Evolutionary conservation across 2,113 vertebrate species (phyloP).

Genomic region (Podocnemis expansa): DNA sequence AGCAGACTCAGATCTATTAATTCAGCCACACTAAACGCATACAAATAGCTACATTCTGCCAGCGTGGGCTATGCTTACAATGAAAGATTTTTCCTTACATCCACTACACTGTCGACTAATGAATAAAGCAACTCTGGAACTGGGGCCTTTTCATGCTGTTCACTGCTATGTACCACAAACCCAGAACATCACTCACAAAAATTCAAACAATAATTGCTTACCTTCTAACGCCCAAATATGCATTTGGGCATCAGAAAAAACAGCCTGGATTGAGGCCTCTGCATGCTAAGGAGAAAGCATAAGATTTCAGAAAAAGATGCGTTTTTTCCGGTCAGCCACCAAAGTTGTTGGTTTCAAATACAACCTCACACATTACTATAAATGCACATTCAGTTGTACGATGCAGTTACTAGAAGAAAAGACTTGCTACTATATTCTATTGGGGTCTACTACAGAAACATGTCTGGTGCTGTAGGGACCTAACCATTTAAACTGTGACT

Average conservation of each 20-base stretch:
- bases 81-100: not conserved
- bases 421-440: not conserved
- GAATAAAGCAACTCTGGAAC: not conserved
- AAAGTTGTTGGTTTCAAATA: not conserved
- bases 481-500: not conserved
- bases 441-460: not conserved
- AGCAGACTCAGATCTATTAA: not conserved
- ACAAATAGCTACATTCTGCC: not conserved
- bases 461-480: not conserved
- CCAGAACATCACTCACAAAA: not conserved
- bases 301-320: not conserved
- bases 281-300: constrained; percentile 85
- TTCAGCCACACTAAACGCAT: not conserved
- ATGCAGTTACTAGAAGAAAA: not conserved
- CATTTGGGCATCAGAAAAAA: constrained; percentile 94
- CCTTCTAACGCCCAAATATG: constrained; percentile 99
- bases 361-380: not conserved
- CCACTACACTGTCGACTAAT: not conserved
- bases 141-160: not conserved
- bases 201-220: constrained; percentile 63
- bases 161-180: not conserved
- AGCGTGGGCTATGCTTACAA: not conserved
- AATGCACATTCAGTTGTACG: not conserved
- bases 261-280: constrained; percentile 94
- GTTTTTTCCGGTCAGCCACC: not conserved